These are phyloP conservation scores for Acrossocheilus fasciatus DNA, from an alignment of 2,797 vertebrate genomes.

Conservation along the genomic window DNA sequence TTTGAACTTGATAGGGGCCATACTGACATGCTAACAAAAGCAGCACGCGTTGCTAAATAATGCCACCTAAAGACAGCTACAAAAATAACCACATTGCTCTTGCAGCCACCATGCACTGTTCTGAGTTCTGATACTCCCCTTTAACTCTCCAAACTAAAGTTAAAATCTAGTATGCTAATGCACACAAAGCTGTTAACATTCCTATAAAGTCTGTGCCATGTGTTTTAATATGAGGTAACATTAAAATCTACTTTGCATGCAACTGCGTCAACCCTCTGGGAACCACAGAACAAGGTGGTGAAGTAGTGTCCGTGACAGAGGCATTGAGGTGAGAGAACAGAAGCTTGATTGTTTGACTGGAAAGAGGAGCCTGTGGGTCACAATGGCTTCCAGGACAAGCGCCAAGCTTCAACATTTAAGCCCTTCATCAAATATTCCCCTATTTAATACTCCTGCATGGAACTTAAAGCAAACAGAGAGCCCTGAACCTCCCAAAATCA, in stretches of 20 bases:
- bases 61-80: constrained; percentile 44
- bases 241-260: constrained; percentile 6
- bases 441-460: constrained; percentile 33
- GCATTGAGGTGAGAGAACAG: constrained; percentile 41
- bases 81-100: constrained; percentile 20
- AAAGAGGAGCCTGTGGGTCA: constrained; percentile 33
- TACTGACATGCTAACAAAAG: constrained; percentile 8
- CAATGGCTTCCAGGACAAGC: constrained; percentile 32
- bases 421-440: constrained; percentile 46
- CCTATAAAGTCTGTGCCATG: neutral
- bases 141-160: neutral
- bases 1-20: constrained; percentile 10
- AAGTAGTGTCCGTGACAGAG: constrained; percentile 21
- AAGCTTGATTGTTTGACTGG: constrained; percentile 38
- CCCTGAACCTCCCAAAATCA: constrained; percentile 22
- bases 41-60: constrained; percentile 14
- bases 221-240: neutral
- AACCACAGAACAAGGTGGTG: constrained; percentile 2
- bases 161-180: neutral
- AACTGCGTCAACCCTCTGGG: neutral
- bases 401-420: constrained; percentile 31
- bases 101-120: neutral
- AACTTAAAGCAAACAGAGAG: constrained; percentile 25
- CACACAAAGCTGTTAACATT: neutral
- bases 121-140: neutral